These are phyloP conservation scores for Scaptomyza cyrtandrae DNA, from an alignment of 2,888 invertebrate species.

Conservation along the genomic window DNA sequence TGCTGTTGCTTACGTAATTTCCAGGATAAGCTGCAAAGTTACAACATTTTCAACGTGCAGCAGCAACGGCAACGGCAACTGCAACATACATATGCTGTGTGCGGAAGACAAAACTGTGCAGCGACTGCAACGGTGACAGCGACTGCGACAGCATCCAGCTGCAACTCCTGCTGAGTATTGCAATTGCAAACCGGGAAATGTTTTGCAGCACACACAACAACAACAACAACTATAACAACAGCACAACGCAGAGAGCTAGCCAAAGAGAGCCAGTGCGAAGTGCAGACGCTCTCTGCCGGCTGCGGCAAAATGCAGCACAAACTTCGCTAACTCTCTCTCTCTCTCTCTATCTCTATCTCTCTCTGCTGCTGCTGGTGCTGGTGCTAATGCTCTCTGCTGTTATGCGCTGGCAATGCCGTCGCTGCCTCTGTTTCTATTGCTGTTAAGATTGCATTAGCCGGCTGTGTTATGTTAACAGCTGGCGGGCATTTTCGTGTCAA, in stretches of 20 bases:
- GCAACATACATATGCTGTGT: constrained; percentile 58
- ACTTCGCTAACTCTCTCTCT: background rate
- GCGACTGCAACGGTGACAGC: constrained; percentile 26
- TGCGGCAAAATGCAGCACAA: constrained; percentile 42
- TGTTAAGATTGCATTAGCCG: constrained; percentile 36
- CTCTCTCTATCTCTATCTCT: background rate
- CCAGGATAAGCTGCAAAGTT: constrained; percentile 80
- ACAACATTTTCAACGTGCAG: constrained; percentile 71
- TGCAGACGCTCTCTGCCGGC: constrained; percentile 28
- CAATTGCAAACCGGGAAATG: constrained; percentile 48
- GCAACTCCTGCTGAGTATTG: constrained; percentile 56
- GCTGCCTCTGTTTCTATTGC: constrained; percentile 5
- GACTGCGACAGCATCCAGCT: constrained; percentile 62
- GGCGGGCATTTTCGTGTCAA: constrained; percentile 27
- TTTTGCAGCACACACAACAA: constrained; percentile 33
- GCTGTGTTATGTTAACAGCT: constrained; percentile 41
- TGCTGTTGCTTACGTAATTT: constrained; percentile 72
- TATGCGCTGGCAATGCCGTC: background rate
- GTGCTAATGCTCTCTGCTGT: background rate
- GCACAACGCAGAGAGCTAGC: constrained; percentile 4
- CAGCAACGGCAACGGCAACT: constrained; percentile 26
- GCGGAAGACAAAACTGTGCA: constrained; percentile 63
- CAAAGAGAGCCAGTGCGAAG: constrained; percentile 12
- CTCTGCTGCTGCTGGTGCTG: constrained; percentile 1
- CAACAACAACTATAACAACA: constrained; percentile 1